Evolutionary conservation across 2,113 vertebrate genomes (phyloP).

Genomic region (Crotalus viridis): DNA sequence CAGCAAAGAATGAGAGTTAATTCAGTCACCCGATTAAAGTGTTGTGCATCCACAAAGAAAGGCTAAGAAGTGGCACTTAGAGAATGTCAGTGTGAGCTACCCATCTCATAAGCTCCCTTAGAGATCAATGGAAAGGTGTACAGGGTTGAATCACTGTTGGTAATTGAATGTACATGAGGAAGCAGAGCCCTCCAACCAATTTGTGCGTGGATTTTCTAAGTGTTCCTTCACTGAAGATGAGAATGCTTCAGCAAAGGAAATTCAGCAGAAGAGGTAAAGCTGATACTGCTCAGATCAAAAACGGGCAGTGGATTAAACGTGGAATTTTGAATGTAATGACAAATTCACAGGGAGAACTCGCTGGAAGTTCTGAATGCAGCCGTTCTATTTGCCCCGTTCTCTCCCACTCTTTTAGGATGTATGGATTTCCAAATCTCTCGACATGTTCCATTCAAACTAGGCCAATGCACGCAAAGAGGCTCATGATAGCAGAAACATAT

Average conservation of each 20-base stretch:
- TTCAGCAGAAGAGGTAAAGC: constrained; percentile 47
- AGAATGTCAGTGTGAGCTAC: background rate
- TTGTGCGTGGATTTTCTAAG: constrained; percentile 49
- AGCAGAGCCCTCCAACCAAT: constrained; percentile 38
- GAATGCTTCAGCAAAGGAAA: constrained; percentile 51
- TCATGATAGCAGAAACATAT: constrained; percentile 37
- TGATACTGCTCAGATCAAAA: constrained; percentile 49
- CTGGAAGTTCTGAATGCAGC: background rate
- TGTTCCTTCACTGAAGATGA: constrained; percentile 53
- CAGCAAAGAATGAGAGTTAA: background rate
- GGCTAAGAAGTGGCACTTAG: background rate
- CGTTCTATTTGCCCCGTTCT: background rate
- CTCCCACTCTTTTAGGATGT: background rate
- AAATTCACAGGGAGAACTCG: constrained; percentile 33
- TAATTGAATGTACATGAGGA: background rate
- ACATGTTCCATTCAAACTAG: constrained; percentile 28
- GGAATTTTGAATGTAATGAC: constrained; percentile 62
- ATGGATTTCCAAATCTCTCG: constrained; percentile 17
- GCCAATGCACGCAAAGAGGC: constrained; percentile 30
- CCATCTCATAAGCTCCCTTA: background rate
- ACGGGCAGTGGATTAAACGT: constrained; percentile 62
- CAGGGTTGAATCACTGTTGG: background rate
- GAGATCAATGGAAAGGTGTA: background rate
- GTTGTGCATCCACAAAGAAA: background rate
- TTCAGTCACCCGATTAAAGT: background rate